Evolutionary conservation across 2,113 vertebrate genomes (phyloP).

Genomic region (Sinocyclocheilus grahami): DNA sequence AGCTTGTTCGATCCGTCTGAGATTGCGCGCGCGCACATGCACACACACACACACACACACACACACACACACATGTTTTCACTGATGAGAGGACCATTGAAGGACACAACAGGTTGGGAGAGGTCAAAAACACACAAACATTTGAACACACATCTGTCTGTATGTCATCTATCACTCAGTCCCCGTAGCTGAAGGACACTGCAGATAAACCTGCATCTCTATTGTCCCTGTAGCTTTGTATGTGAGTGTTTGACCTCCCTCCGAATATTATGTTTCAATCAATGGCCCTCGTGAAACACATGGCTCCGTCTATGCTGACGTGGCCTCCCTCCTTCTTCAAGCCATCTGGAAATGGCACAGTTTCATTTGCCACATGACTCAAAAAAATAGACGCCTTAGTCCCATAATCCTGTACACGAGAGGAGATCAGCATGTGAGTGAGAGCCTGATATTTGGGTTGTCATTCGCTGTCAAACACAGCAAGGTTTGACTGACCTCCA

Average conservation of each 20-base stretch:
- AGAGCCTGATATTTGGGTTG: neutral
- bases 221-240: neutral
- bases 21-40: neutral
- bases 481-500: slow-evolving; percentile 29
- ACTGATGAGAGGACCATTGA: neutral
- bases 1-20: neutral
- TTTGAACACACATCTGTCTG: slow-evolving; percentile 11
- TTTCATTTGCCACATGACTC: slow-evolving; percentile 18
- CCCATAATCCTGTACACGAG: neutral
- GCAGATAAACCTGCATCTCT: slow-evolving; percentile 33
- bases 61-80: neutral
- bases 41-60: neutral
- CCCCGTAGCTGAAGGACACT: slow-evolving; percentile 28
- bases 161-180: slow-evolving; percentile 2
- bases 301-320: slow-evolving; percentile 1
- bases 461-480: no score
- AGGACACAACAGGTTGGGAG: neutral
- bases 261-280: slow-evolving; percentile 32
- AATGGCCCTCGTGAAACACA: slow-evolving; percentile 7
- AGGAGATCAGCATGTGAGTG: neutral
- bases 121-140: slow-evolving; percentile 16
- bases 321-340: slow-evolving; percentile 24
- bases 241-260: slow-evolving; percentile 8
- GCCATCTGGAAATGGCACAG: slow-evolving; percentile 29
- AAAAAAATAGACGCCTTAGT: neutral